Evolutionary conservation across 2,888 invertebrate species (phyloP).

Genomic region (Gandaritis pyraliata): DNA sequence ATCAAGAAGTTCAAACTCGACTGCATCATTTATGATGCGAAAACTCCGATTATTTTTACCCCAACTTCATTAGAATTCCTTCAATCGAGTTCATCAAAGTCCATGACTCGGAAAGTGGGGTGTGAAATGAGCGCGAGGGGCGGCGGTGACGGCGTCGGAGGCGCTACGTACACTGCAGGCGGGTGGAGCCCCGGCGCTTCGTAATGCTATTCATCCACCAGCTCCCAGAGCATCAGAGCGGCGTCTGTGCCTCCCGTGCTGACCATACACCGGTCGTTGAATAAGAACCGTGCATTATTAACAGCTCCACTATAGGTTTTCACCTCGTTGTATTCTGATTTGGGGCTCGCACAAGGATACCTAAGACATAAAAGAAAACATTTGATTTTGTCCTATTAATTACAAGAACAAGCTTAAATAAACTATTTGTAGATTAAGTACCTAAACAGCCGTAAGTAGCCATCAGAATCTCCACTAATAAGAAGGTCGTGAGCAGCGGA

Average conservation of each 20-base stretch:
- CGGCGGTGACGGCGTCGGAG: constrained; percentile 74
- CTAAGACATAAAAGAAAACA: constrained; percentile 61
- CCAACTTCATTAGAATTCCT: constrained; percentile 33
- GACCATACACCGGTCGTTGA: constrained; percentile 93
- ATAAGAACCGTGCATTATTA: constrained; percentile 91
- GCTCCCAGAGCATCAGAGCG: constrained; percentile 95
- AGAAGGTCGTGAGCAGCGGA: constrained; percentile 93
- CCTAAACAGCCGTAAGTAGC: constrained; percentile 93
- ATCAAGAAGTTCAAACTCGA: constrained; percentile 8
- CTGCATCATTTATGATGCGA: constrained; percentile 12
- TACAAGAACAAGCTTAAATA: too few species aligned
- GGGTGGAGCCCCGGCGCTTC: constrained; percentile 63
- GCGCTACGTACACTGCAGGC: constrained; percentile 70
- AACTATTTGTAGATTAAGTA: constrained; percentile 50
- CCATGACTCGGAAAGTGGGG: constrained; percentile 69
- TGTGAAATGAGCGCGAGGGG: constrained; percentile 57
- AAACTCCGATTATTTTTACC: constrained; percentile 27
- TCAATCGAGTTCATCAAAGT: constrained; percentile 77
- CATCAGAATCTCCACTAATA: constrained; percentile 94
- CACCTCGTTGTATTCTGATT: constrained; percentile 94
- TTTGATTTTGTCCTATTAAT: neutral
- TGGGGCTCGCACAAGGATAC: constrained; percentile 93
- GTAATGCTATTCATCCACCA: constrained; percentile 89
- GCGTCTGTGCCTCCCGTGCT: constrained; percentile 95
- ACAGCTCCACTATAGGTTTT: constrained; percentile 94